Percentiles rank a stretch among this genome's conserved stretches.
These are phyloP conservation scores for Homalodisca vitripennis DNA, from an alignment of 1,140 invertebrate genomes.

Conservation along the genomic window DNA sequence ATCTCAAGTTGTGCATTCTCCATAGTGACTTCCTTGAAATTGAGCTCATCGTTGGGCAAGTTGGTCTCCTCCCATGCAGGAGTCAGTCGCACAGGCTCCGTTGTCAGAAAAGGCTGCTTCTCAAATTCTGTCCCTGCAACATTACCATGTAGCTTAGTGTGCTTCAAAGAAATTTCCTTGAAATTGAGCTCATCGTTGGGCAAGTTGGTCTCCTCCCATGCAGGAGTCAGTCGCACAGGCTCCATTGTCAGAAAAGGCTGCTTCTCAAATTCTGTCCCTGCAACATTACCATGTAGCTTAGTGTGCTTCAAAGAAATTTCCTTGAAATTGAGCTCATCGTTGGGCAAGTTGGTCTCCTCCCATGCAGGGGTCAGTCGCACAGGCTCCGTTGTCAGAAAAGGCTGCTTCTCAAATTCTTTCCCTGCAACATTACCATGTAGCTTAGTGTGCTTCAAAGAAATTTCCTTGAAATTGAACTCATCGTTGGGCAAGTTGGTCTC, in stretches of 20 bases:
- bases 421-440: too few species aligned
- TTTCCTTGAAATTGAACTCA: slow-evolving; percentile 77
- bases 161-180: slow-evolving; percentile 73
- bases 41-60: slow-evolving; percentile 78
- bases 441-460: slow-evolving; percentile 69
- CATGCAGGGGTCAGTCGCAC: slow-evolving; percentile 81
- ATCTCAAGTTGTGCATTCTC: slow-evolving; percentile 67
- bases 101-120: slow-evolving; percentile 43
- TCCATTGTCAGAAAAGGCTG: slow-evolving; percentile 50
- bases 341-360: slow-evolving; percentile 80
- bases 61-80: slow-evolving; percentile 85
- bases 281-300: slow-evolving; percentile 52
- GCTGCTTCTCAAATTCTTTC: slow-evolving; percentile 39
- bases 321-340: slow-evolving; percentile 81
- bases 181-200: slow-evolving; percentile 84
- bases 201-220: slow-evolving; percentile 81
- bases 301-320: slow-evolving; percentile 71
- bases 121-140: slow-evolving; percentile 34
- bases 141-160: slow-evolving; percentile 60
- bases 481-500: slow-evolving; percentile 78
- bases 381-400: slow-evolving; percentile 57
- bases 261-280: slow-evolving; percentile 37
- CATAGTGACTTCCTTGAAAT: slow-evolving; percentile 78
- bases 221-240: slow-evolving; percentile 78
- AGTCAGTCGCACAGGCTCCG: slow-evolving; percentile 75